Conservation (phyloP, 2,113 vertebrate genomes). For the Laticauda laticaudata region DNA sequence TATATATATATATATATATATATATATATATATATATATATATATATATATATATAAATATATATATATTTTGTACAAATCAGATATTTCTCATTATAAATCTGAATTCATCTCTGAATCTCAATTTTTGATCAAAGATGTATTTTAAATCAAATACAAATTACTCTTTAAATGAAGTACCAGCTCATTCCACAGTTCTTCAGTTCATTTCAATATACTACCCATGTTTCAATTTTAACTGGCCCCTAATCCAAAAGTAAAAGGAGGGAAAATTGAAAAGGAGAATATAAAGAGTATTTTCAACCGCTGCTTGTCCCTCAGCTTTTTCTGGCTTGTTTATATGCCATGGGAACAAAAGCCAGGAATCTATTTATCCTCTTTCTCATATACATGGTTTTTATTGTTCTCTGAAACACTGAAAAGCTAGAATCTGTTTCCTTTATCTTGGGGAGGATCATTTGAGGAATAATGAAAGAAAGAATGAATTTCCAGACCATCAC, state of each 20-base stretch:
- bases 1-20: no score
- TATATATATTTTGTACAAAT: not conserved
- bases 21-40: no score
- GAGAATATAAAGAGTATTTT: not conserved
- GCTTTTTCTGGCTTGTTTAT: not conserved
- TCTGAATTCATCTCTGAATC: not conserved
- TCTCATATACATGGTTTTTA: slow-evolving; percentile 24
- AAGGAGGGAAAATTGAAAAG: not conserved
- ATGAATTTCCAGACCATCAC: slow-evolving; percentile 50
- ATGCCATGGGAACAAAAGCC: not conserved
- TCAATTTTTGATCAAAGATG: not conserved
- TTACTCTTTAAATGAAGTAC: not conserved
- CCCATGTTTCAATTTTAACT: not conserved
- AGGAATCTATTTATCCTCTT: not conserved
- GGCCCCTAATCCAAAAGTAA: not conserved
- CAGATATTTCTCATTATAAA: not conserved
- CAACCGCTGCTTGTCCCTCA: not conserved
- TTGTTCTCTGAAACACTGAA: slow-evolving; percentile 21
- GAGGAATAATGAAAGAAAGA: slow-evolving; percentile 28
- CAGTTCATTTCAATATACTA: not conserved
- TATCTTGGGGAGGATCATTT: slow-evolving; percentile 28
- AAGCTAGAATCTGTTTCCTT: slow-evolving; percentile 36
- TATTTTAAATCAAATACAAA: not conserved
- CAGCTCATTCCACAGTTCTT: not conserved
- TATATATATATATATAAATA: no score